These are phyloP conservation scores for Macroramphosus scolopax DNA, from an alignment of 2,797 vertebrate species.

Conservation along the genomic window DNA sequence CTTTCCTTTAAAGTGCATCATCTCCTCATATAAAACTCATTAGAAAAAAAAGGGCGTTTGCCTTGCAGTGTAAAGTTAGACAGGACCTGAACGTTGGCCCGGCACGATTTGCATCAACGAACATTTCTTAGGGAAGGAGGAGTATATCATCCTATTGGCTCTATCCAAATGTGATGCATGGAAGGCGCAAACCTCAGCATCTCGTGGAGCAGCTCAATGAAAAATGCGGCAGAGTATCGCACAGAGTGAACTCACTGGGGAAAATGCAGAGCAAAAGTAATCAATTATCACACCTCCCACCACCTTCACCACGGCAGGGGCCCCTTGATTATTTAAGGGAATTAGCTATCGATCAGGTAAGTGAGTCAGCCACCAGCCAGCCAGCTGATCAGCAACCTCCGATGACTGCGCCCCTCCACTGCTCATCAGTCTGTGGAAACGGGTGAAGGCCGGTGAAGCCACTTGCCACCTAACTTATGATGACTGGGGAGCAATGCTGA, in stretches of 20 bases:
- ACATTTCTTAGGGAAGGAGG: constrained; percentile 34
- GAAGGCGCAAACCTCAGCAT: constrained; percentile 64
- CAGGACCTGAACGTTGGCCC: background rate
- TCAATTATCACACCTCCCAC: constrained; percentile 73
- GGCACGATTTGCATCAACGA: constrained; percentile 14
- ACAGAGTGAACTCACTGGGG: constrained; percentile 59
- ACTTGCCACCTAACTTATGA: constrained; percentile 29
- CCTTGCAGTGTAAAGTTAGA: constrained; percentile 6
- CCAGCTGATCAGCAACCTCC: constrained; percentile 38
- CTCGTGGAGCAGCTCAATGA: constrained; percentile 60
- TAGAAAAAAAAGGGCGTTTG: constrained; percentile 9
- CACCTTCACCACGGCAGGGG: constrained; percentile 54
- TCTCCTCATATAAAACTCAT: constrained; percentile 11
- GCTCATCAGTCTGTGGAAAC: constrained; percentile 25
- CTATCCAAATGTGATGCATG: constrained; percentile 54
- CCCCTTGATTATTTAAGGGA: constrained; percentile 78
- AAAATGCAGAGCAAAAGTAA: constrained; percentile 70
- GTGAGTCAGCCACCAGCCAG: constrained; percentile 64
- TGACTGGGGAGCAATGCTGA: constrained; percentile 29
- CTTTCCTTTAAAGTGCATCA: background rate
- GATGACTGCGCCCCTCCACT: constrained; percentile 8
- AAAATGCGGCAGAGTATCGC: constrained; percentile 55
- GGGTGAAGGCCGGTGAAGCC: constrained; percentile 30
- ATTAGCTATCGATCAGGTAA: constrained; percentile 80
- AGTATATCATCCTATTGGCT: constrained; percentile 29